Base-by-base conservation (phyloP, 1,140 invertebrate species). In the Leguminivora glycinivorella region DNA sequence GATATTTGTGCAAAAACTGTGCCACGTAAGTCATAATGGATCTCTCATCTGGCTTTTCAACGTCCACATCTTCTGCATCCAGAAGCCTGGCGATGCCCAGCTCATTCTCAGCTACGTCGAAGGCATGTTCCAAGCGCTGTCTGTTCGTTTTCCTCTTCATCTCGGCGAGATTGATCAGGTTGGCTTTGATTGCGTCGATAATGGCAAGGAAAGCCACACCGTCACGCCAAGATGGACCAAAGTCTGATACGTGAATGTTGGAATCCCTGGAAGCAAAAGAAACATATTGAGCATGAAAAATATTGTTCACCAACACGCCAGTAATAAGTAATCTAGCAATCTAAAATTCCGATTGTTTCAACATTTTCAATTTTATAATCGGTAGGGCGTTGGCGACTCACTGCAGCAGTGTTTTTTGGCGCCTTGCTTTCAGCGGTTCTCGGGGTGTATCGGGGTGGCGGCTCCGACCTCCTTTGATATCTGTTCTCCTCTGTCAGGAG, bases 1-100 rank as follows among this genome's bases (percentile, higher is more conserved):
- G 96, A 91, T 98, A 99, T 92, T 98, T 98, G 87, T 99, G 97
- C 74, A 99, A 93, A 92, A 99, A 99, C 92, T 99, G 98, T 40
- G 99, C 98, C 52, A 99, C 98, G 90, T 99, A 99, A 29, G 99
- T 99, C 98, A 99, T 99, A 75, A 99, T 97, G 34, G 98, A 99
- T 90, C 98, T 97, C 85, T 99, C 98, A 91, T 99, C 99, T 7
- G 99, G 99, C 83, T 97, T 96, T 14, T 97, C 95, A 12, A 99
- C 98, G 92, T 99, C 98, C 26, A 99, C 98, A 92, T 99, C 99
- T 93, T 98, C 98, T 29, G 98, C 95, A 90, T 99, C 98, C 24
- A 99, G 92, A 10, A 99, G 92, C 78, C 96, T 94, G n/a, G 97
- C 95, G 77, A 99, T 99, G 56, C 98, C 98, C 17, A 99, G 92